Conservation (phyloP, 2,113 vertebrate species). For the Salvator merianae region DNA sequence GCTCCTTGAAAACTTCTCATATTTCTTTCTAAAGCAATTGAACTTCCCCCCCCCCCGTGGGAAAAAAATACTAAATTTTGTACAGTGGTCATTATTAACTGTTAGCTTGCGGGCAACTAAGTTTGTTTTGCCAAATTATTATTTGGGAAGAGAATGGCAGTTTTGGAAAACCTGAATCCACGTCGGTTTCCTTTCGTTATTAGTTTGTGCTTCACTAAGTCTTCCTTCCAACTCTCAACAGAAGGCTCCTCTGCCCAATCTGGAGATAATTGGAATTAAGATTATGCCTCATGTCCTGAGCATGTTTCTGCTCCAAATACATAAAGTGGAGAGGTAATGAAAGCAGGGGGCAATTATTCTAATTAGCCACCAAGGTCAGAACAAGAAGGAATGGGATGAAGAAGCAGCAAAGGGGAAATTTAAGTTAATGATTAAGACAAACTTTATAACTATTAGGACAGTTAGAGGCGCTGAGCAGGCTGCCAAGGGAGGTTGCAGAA, state of each 20-base stretch:
- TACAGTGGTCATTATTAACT: too few relatives aligned
- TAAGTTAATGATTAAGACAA: slow-evolving; percentile 70
- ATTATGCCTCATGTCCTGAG: slow-evolving; percentile 31
- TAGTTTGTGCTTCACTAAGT: background rate
- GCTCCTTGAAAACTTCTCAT: background rate
- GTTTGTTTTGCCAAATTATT: background rate
- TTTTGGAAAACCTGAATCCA: background rate
- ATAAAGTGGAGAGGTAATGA: slow-evolving; percentile 53
- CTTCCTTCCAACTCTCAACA: background rate
- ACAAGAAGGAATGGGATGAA: slow-evolving; percentile 54
- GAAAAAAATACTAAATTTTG: too few relatives aligned
- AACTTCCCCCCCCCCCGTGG: background rate
- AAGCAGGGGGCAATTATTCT: slow-evolving; percentile 65
- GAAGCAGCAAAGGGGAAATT: slow-evolving; percentile 65
- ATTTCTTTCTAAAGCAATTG: background rate
- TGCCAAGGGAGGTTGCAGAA: slow-evolving; percentile 60
- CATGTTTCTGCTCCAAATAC: slow-evolving; percentile 42
- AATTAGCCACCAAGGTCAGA: slow-evolving; percentile 65
- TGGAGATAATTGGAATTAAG: background rate
- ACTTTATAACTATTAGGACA: slow-evolving; percentile 66
- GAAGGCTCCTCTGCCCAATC: background rate
- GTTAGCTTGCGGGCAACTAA: background rate
- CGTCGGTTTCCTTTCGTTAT: fast-evolving
- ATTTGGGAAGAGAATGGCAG: background rate
- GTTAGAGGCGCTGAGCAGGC: slow-evolving; percentile 58